Evolutionary conservation across 2,888 invertebrate species (phyloP), one percentile per base, ranked within the genome.

Genomic region (Caenorhabditis sulstoni): DNA sequence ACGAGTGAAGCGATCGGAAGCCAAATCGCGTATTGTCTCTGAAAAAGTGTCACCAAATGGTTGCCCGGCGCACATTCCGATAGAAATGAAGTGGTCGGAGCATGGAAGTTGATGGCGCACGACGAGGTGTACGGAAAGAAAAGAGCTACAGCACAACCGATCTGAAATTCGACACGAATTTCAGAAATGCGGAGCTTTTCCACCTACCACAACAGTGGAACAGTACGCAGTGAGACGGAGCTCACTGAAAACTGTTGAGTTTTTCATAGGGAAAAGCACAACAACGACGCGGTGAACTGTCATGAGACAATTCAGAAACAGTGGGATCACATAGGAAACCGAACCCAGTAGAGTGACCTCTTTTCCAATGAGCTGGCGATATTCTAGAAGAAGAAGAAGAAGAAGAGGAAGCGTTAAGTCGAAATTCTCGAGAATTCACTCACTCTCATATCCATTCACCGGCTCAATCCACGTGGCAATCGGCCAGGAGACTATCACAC

Each of bases 291-390:
- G 67, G 18, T 67, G 67, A 1, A 58, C 8, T 8, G 67, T 67
- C 67, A 67, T 67, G 16, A 67, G 18, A 49, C 66, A 67, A 20
- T 67, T 58, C 14, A 67, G n/a, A 22, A 16, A 50, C 1, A 67
- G 1, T 1, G 58, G 67, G 2, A 23, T 39, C 18, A 57, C 8
- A 22, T 67, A 67, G 39, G 39, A 14, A 20, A 45, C 23, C 2
- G 66, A 57, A 7, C 22, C 35, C 5, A 58, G 1, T 1, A 67
- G 23, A 1, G 66, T 47, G 0, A 66, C 9, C 14, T 55, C 35
- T 20, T 45, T 66, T 1, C 66, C 66, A 1, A 66, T 9, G 11
- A 45, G 20, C 7, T 47, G 16, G 9, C 64, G 65, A 39, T 65
- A 55, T 39, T 16, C 66, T 57, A 29, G 47, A 47, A 61, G 4